phyloP scores from a whole-genome alignment of 2,113 vertebrate species.

The Pao palembangensis region DNA sequence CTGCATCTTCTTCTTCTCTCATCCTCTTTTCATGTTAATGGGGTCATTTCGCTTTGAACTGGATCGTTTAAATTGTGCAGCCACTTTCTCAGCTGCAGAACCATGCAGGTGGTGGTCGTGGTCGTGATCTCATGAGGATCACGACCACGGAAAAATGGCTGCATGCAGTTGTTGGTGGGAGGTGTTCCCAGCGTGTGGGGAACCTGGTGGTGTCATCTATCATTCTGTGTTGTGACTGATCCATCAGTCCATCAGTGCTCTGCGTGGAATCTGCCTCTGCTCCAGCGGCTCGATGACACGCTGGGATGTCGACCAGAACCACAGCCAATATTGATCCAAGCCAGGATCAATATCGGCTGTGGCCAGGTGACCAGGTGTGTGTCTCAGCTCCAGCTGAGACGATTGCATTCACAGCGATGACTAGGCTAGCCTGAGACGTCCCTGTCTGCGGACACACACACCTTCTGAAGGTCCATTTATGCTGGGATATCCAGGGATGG shows the following conservation, averaged over 20 bases:
- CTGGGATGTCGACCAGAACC: not conserved
- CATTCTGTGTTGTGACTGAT: slow-evolving; percentile 16
- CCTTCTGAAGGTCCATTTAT: too few species aligned
- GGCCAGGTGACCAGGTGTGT: too few species aligned
- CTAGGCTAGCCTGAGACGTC: too few species aligned
- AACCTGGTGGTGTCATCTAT: slow-evolving; percentile 13
- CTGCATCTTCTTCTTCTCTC: not conserved
- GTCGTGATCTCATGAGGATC: slow-evolving; percentile 15
- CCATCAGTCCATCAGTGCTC: slow-evolving; percentile 35
- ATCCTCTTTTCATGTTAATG: not conserved
- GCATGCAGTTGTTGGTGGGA: not conserved
- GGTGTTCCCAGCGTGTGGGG: slow-evolving; percentile 12
- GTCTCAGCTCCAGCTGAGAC: too few species aligned
- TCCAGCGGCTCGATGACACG: slow-evolving; percentile 29
- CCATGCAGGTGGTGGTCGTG: too few species aligned
- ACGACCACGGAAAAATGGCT: not conserved
- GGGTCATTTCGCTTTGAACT: not conserved
- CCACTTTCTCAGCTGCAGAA: not conserved
- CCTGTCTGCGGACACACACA: too few species aligned
- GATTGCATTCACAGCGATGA: too few species aligned
- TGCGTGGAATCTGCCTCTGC: slow-evolving; percentile 17
- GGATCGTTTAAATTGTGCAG: not conserved
- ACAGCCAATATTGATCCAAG: too few species aligned
- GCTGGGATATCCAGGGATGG: too few species aligned
- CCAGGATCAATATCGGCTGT: too few species aligned